Evolutionary conservation across 2,113 vertebrate genomes (phyloP).

Genomic region (Anoplopoma fimbria): DNA sequence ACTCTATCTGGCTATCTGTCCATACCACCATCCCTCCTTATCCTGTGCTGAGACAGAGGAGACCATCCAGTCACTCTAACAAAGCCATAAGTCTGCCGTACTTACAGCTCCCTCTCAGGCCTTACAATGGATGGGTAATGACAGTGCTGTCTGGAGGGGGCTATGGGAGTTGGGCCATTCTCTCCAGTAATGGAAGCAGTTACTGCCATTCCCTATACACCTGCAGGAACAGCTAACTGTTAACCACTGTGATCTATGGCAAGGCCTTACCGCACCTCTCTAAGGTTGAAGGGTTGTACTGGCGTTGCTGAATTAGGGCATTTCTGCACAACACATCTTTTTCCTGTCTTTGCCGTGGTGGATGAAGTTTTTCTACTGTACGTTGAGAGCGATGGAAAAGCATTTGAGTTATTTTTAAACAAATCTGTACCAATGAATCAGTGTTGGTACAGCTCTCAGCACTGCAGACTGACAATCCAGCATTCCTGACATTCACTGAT

Average conservation of each 20-base stretch:
- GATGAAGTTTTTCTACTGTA: constrained; percentile 20
- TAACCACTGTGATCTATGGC: constrained; percentile 78
- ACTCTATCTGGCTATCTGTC: constrained; percentile 64
- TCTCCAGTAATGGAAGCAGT: constrained; percentile 81
- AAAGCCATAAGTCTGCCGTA: constrained; percentile 83
- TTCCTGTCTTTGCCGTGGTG: constrained; percentile 21
- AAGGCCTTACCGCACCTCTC: constrained; percentile 56
- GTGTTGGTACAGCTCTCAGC: constrained; percentile 34
- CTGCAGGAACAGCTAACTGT: constrained; percentile 79
- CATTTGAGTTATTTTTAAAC: constrained; percentile 58
- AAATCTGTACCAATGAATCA: constrained; percentile 60
- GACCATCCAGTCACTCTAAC: constrained; percentile 75
- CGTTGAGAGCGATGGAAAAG: constrained; percentile 28
- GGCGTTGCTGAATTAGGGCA: constrained; percentile 71
- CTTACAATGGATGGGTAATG: constrained; percentile 84
- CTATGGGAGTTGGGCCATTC: constrained; percentile 76
- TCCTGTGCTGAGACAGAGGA: constrained; percentile 71
- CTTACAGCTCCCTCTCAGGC: constrained; percentile 81
- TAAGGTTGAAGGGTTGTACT: constrained; percentile 68
- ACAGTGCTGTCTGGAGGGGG: constrained; percentile 80
- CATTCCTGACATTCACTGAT: constrained; percentile 73
- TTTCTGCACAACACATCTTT: constrained; percentile 47
- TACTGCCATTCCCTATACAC: constrained; percentile 80
- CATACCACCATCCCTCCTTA: constrained; percentile 55
- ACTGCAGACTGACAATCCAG: constrained; percentile 56